Base-by-base conservation (phyloP, 2,113 vertebrate species). In the Merops nubicus region DNA sequence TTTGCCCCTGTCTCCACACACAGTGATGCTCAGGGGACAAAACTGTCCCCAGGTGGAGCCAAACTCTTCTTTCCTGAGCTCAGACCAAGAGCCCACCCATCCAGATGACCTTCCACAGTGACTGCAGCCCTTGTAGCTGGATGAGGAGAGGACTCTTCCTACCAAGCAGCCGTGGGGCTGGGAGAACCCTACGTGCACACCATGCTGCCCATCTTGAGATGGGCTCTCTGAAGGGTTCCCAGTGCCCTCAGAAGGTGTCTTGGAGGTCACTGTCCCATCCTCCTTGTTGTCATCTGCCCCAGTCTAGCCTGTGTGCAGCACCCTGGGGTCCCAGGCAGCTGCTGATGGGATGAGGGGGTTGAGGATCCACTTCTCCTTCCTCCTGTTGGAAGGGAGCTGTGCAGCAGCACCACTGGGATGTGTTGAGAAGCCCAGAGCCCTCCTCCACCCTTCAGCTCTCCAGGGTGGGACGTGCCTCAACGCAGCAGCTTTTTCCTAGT, bases 191-290 rank as follows among this genome's bases (percentile, higher is more conserved):
- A 2, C 1, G 1, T 59, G 17, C 43, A 45, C 26, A 9, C 15
- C 2, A 0, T 16, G 1, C 5, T 8, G 1, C 56, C 68, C 36
- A 33, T 64, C 29, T 70, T 50, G 69, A 75, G 69, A 50, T 9
- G 42, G 26, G 3, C 74, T 59, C 50, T 60, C 38, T 45, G 56
- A 75, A 83, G 62, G 8, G 1, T 60, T 92, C 65, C 31, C 53
- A 47, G 20, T 12, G 6, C 4, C 56, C 25, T 23, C 0, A 0
- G 15, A 15, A 72, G 3, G 25, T 54, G 42, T 59, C 78, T 42
- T 18, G 53, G 62, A 88, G 36, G 17, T 21, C 38, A 43, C 43
- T 53, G 40, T 85, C 16, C 43, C 28, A 28, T 31, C 43, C 17
- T 34, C 22, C 29, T 29, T 51, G 2, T 29, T 76, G 31, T 31